Conservation (phyloP, 2,888 invertebrate species). For the Heterodera filipjevi region DNA sequence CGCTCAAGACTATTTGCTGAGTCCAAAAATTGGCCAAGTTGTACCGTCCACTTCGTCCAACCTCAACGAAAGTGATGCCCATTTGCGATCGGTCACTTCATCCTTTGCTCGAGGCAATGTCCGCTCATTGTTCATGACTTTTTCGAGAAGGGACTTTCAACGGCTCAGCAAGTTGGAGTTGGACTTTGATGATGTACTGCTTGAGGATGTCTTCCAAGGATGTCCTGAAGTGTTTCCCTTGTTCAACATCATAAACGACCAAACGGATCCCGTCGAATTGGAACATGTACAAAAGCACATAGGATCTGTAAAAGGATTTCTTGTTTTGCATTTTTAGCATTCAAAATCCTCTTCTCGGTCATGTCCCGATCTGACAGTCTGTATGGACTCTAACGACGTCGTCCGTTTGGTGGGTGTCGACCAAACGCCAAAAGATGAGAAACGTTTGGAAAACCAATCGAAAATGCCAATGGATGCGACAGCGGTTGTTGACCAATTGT, state of each 20-base stretch:
- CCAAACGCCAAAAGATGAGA: background rate
- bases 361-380: background rate
- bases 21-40: background rate
- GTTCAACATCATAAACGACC: conserved; percentile 17
- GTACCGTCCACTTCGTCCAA: background rate
- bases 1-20: background rate
- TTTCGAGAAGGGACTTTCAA: conserved; percentile 5
- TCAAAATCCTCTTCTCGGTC: background rate
- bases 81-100: background rate
- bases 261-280: background rate
- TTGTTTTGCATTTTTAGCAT: background rate
- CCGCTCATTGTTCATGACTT: background rate
- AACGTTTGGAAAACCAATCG: background rate
- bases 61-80: background rate
- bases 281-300: background rate
- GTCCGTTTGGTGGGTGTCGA: background rate
- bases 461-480: background rate
- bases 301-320: background rate
- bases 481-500: background rate
- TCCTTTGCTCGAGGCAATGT: background rate
- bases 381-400: background rate
- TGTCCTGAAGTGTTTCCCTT: conserved; percentile 3
- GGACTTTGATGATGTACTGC: background rate
- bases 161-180: background rate
- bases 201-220: conserved; percentile 7